These are phyloP conservation scores for Coelinius sp. DNA, from an alignment of 2,888 invertebrate genomes.

Conservation along the genomic window DNA sequence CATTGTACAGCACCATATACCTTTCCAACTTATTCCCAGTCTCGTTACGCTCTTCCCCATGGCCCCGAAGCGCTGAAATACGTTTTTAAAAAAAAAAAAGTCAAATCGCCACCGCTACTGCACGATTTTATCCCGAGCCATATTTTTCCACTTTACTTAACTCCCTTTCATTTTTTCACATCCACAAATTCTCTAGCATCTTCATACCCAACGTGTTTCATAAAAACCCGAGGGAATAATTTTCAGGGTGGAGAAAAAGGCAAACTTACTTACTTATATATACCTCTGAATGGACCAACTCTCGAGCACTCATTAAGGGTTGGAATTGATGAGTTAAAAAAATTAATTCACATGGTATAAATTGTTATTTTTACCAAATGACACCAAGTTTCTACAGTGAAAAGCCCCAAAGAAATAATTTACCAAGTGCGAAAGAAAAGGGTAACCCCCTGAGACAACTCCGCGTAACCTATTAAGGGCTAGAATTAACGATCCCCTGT, in stretches of 20 bases:
- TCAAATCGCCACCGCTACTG: neutral
- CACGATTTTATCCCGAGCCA: conserved; percentile 8
- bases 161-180: neutral
- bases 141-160: neutral
- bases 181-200: neutral
- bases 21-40: neutral
- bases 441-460: neutral
- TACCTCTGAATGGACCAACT: neutral
- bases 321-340: neutral
- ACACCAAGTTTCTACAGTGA: neutral
- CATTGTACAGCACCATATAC: conserved; percentile 24
- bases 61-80: neutral
- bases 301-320: neutral
- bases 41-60: conserved; percentile 5
- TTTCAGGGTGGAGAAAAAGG: neutral
- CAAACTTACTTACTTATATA: neutral
- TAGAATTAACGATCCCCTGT: conserved; percentile 4
- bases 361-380: too few relatives aligned
- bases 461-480: conserved; percentile 1
- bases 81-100: neutral
- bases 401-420: neutral
- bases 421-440: neutral
- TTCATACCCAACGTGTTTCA: neutral
- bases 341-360: neutral
- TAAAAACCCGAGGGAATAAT: neutral